Conservation (phyloP, 2,888 invertebrate species). For the Octonoba sinensis region DNA sequence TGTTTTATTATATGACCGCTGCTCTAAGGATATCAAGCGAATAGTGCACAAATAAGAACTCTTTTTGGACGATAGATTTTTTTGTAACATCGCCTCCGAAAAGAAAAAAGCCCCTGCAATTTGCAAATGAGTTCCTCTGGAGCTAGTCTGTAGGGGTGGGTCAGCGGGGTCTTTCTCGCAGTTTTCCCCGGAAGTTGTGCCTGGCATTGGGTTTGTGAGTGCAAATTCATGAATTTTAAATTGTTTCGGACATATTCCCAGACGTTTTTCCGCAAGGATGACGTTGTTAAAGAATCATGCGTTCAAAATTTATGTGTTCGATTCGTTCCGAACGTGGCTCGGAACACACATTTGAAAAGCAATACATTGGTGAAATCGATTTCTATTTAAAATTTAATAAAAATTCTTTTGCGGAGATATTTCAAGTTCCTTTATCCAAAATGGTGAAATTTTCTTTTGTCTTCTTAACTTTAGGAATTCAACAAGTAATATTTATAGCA, state of each 20-base stretch:
- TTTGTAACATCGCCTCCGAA: slow-evolving; percentile 6
- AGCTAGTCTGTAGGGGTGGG: slow-evolving; percentile 19
- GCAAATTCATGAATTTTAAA: slow-evolving; percentile 42
- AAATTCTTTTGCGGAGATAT: too few relatives aligned
- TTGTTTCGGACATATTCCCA: slow-evolving; percentile 20
- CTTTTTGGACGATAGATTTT: slow-evolving; percentile 32
- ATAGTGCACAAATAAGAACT: slow-evolving; percentile 40
- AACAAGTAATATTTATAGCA: too few relatives aligned
- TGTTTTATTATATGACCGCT: slow-evolving; percentile 54
- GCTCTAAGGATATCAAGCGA: slow-evolving; percentile 33
- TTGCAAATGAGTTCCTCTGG: slow-evolving; percentile 53
- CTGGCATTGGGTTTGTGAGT: neutral
- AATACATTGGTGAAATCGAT: too few relatives aligned
- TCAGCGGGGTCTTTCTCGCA: slow-evolving; percentile 21
- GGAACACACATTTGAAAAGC: too few relatives aligned
- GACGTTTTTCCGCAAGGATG: neutral
- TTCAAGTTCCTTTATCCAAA: too few relatives aligned
- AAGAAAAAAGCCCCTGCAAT: slow-evolving; percentile 34
- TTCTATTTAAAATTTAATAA: too few relatives aligned
- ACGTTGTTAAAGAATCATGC: neutral
- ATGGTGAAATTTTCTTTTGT: too few relatives aligned
- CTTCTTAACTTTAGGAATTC: too few relatives aligned
- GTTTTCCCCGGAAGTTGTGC: neutral
- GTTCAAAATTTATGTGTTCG: slow-evolving; percentile 6
- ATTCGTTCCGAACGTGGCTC: neutral